phyloP scores from a whole-genome alignment of 2,888 invertebrate species.

The Caenorhabditis panamensis region DNA sequence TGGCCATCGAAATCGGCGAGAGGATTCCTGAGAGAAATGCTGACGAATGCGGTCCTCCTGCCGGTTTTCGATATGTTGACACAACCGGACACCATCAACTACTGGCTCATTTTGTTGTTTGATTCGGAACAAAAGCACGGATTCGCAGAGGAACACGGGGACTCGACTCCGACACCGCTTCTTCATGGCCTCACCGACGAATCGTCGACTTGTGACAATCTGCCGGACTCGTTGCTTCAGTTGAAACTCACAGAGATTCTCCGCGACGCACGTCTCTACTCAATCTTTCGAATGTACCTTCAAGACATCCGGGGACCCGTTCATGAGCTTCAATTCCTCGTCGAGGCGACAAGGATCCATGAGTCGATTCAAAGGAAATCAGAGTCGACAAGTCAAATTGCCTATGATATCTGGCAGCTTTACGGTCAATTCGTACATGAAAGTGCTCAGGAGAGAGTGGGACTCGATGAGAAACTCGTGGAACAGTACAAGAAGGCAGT shows the following conservation, averaged over 20 bases:
- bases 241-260: slow-evolving; percentile 63
- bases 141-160: not conserved
- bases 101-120: slow-evolving; percentile 72
- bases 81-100: slow-evolving; percentile 80
- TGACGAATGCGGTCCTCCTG: slow-evolving; percentile 74
- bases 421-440: slow-evolving; percentile 76
- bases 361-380: slow-evolving; percentile 71
- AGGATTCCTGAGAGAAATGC: slow-evolving; percentile 77
- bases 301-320: slow-evolving; percentile 77
- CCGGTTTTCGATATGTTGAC: slow-evolving; percentile 78
- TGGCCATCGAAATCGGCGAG: slow-evolving; percentile 78
- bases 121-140: slow-evolving; percentile 41
- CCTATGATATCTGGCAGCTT: slow-evolving; percentile 78
- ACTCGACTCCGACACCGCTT: slow-evolving; percentile 58
- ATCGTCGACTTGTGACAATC: slow-evolving; percentile 16
- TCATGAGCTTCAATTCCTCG: slow-evolving; percentile 76
- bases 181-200: slow-evolving; percentile 66
- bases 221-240: slow-evolving; percentile 55
- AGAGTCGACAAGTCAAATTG: slow-evolving; percentile 62
- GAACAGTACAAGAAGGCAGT: slow-evolving; percentile 65
- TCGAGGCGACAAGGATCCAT: slow-evolving; percentile 75
- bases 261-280: slow-evolving; percentile 73
- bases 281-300: slow-evolving; percentile 77
- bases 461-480: slow-evolving; percentile 57
- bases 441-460: slow-evolving; percentile 71